Percentiles rank a stretch among this genome's conserved stretches.
Evolutionary conservation across 64 coral and sea anemone genomes (phyloP).

Genomic region (Montipora efflorescens): DNA sequence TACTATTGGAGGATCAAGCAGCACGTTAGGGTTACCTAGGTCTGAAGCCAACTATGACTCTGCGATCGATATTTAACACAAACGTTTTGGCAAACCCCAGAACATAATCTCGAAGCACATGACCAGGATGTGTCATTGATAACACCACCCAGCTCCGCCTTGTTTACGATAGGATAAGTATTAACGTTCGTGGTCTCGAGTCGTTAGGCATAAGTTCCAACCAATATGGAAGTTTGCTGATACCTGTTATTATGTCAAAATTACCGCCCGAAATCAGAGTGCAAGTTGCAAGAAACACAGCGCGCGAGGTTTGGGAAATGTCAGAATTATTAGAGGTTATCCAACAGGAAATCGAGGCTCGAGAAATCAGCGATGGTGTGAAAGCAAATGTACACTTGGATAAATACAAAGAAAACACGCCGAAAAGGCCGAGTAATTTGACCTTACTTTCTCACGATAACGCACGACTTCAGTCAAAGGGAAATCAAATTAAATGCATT

Average conservation of each 20-base stretch:
- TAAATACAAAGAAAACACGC: no score
- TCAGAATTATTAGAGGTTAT: no score
- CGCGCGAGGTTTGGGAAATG: no score
- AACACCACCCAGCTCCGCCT: not conserved
- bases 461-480: not conserved
- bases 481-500: slow-evolving; percentile 50
- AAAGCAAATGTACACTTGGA: no score
- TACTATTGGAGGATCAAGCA: not conserved
- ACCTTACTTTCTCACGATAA: no score
- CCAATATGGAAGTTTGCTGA: not conserved
- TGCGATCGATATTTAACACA: not conserved
- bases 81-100: not conserved
- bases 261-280: no score
- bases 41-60: slow-evolving; percentile 1
- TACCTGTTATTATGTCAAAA: no score
- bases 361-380: no score
- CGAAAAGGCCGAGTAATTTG: no score
- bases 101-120: not conserved
- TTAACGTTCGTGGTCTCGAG: not conserved
- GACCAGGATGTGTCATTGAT: not conserved
- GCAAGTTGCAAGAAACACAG: no score
- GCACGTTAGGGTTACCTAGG: not conserved
- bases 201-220: not conserved
- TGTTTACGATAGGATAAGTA: slow-evolving; percentile 3
- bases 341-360: no score